Percentiles rank a stretch among this genome's conserved stretches.
These are phyloP conservation scores for Physocephala rufipes DNA, from an alignment of 2,888 invertebrate genomes.

Conservation along the genomic window DNA sequence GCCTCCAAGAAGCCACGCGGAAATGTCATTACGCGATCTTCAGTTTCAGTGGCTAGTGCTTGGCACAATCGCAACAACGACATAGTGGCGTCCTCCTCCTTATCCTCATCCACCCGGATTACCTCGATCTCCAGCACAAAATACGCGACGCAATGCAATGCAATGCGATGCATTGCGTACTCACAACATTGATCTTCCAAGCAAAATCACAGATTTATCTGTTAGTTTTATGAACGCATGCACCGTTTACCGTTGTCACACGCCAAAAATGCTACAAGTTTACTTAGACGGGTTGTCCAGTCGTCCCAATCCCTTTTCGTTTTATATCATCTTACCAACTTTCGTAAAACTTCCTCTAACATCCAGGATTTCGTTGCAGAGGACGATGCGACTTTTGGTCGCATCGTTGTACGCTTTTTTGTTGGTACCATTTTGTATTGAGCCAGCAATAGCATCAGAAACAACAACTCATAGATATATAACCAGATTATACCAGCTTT, in stretches of 20 bases:
- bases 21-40: conserved; percentile 37
- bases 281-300: not conserved
- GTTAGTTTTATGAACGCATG: conserved; percentile 41
- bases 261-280: conserved; percentile 39
- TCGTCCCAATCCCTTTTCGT: not conserved
- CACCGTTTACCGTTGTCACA: conserved; percentile 44
- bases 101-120: too few relatives aligned
- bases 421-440: not conserved
- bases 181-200: conserved; percentile 21
- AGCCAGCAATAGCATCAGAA: not conserved
- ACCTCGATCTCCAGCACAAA: not conserved
- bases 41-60: conserved; percentile 19
- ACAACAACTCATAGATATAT: not conserved
- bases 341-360: not conserved
- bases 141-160: not conserved
- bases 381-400: not conserved
- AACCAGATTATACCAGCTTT: conserved; percentile 13
- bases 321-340: not conserved
- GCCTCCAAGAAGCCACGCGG: conserved; percentile 28
- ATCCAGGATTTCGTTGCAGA: not conserved
- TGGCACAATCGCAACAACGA: not conserved
- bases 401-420: conserved; percentile 9
- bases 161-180: not conserved
- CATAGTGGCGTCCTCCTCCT: too few relatives aligned
- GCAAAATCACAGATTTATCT: conserved; percentile 25